These are phyloP conservation scores for Galbula dea DNA, from an alignment of 2,113 vertebrate genomes.

Conservation along the genomic window DNA sequence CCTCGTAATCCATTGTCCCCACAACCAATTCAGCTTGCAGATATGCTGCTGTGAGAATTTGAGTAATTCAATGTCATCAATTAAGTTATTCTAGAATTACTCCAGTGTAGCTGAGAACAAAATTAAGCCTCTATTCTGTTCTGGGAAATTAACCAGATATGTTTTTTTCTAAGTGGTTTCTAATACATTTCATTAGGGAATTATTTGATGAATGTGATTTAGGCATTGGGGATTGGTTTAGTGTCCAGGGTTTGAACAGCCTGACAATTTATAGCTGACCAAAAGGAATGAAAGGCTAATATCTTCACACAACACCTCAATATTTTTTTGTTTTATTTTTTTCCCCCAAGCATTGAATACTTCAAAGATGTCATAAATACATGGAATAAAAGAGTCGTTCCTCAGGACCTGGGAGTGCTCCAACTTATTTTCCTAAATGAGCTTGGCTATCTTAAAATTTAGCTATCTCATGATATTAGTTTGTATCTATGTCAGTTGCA, in stretches of 20 bases:
- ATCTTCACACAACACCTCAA: neutral
- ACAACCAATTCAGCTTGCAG: conserved; percentile 6
- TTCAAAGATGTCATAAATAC: conserved; percentile 6
- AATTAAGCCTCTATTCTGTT: conserved; percentile 51
- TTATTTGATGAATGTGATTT: conserved; percentile 47
- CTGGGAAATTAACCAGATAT: conserved; percentile 53
- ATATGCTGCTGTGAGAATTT: conserved; percentile 5
- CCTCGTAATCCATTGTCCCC: neutral
- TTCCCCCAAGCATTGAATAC: neutral
- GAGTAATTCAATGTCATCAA: conserved; percentile 33
- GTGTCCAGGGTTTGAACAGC: conserved; percentile 6
- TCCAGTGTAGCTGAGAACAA: conserved; percentile 40
- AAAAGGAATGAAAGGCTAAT: conserved; percentile 23
- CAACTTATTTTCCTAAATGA: neutral
- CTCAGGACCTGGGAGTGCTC: neutral
- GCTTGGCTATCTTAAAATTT: conserved; percentile 5
- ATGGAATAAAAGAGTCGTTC: neutral
- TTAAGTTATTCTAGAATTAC: conserved; percentile 58
- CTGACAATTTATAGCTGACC: neutral
- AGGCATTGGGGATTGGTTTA: neutral
- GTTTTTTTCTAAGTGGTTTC: conserved; percentile 36
- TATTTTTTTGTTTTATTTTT: neutral
- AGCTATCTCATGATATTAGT: neutral
- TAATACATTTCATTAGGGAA: conserved; percentile 48
- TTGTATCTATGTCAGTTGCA: neutral